phyloP scores from a whole-genome alignment of 2,797 vertebrate genomes.

The Helicolenus hilgendorfi region DNA sequence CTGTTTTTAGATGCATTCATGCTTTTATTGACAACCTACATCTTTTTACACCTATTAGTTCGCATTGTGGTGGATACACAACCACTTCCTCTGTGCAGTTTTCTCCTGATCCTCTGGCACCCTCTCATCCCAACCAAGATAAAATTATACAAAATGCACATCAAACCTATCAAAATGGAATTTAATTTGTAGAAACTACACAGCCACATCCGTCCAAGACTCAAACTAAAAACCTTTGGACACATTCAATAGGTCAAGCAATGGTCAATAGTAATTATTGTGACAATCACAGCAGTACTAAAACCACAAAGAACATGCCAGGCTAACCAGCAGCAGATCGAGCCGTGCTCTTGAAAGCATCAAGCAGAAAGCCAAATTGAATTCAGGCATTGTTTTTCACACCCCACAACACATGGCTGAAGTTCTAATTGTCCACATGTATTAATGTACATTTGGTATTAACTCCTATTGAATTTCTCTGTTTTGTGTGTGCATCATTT shows the following conservation, averaged over 20 bases:
- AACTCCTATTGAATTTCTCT: neutral
- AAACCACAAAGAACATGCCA: neutral
- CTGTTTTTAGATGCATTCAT: neutral
- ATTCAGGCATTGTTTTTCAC: neutral
- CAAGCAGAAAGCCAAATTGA: neutral
- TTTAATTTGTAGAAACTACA: neutral
- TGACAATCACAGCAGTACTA: neutral
- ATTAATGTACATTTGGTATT: neutral
- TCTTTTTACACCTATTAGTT: neutral
- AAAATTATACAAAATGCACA: neutral
- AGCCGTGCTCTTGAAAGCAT: neutral
- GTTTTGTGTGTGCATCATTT: neutral
- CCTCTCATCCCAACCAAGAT: neutral
- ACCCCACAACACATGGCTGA: neutral
- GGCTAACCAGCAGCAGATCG: neutral
- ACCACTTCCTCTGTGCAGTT: neutral
- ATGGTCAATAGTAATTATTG: neutral
- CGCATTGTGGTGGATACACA: neutral
- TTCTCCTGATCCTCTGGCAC: neutral
- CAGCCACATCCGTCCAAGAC: neutral
- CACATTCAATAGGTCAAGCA: neutral
- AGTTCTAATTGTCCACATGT: neutral
- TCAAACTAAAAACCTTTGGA: neutral
- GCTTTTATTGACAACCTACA: neutral
- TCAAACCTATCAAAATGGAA: neutral